A percentile compares a stretch with the other conserved stretches of the same genome.
These are phyloP conservation scores for Horisme vitalbata DNA, from an alignment of 2,888 invertebrate species.

Conservation along the genomic window DNA sequence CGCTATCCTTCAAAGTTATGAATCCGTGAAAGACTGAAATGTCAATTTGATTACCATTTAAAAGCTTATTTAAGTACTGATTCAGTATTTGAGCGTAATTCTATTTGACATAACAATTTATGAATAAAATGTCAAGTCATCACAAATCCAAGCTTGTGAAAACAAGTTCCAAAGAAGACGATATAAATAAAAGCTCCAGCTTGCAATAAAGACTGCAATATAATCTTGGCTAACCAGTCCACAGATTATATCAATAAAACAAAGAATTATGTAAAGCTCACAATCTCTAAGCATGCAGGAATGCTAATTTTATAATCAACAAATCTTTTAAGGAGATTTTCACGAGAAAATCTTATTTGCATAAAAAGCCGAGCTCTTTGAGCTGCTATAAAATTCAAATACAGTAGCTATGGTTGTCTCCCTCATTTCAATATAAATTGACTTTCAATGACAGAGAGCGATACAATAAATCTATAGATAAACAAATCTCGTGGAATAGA, in stretches of 20 bases:
- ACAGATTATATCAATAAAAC: slow-evolving; percentile 18
- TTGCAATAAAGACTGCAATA: too few species aligned
- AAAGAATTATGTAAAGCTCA: slow-evolving; percentile 20
- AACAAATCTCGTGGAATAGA: too few species aligned
- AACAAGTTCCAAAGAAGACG: too few species aligned
- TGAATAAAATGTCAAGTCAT: too few species aligned
- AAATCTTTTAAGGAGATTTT: slow-evolving; percentile 21
- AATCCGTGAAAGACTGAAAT: too few species aligned
- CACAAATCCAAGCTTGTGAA: too few species aligned
- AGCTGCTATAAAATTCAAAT: slow-evolving; percentile 12
- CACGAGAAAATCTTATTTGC: slow-evolving; percentile 18
- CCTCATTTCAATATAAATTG: slow-evolving; percentile 24
- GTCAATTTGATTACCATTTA: too few species aligned
- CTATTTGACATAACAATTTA: too few species aligned
- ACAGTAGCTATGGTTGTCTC: slow-evolving; percentile 18
- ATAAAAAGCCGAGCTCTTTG: slow-evolving; percentile 13
- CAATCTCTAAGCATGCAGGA: slow-evolving; percentile 14
- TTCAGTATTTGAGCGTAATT: too few species aligned
- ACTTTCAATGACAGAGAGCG: slow-evolving; percentile 8
- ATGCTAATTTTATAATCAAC: slow-evolving; percentile 22
- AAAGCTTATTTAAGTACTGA: too few species aligned
- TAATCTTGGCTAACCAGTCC: slow-evolving; percentile 11
- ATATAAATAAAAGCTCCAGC: too few species aligned
- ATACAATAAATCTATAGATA: slow-evolving; percentile 7
- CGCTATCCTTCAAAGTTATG: too few species aligned